Base-by-base conservation (phyloP, 2,888 invertebrate species). In the Neoascia interrupta region DNA sequence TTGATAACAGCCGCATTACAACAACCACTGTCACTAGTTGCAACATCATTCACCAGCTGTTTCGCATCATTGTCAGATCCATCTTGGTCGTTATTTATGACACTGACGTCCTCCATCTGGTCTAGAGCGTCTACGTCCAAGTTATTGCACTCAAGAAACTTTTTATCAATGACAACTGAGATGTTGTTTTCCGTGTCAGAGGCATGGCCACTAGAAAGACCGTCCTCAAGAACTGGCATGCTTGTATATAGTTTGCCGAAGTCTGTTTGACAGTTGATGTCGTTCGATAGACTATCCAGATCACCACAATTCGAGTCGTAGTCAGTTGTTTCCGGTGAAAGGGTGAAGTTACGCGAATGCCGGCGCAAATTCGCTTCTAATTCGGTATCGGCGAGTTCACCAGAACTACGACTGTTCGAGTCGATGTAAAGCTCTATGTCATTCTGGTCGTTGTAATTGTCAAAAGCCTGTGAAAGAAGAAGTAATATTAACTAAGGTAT, bases 211-310 rank as follows among this genome's bases (percentile, higher is more conserved):
- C 97, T 97, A 2, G 97, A 97, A 66, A 98, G 90, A 0, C 97
- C 97, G 88, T 98, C 98, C 87, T 97, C 97, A 36, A 98, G 92
- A 13, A 96, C 94, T 0, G 98, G 98, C 94, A 98, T 95, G 84
- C 93, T 93, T 21, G 93, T 94, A 88, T 91, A 94, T 86, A 92
- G 90, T 87, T 92, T 91, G 43, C 91, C 91, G 83, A 91, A 92
- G 83, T 92, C 91, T 43, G 91, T 91, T 47, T 87, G 85, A 79
- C 87, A 86, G 82, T 88, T 89, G 2, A 88, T 87, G 68, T 89
- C 89, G 81, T 88, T 88, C 36, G 89, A 88, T 34, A 88, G 82
- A 85, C 95, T 97, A 87, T 96, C 96, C 84, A 95, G 91, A 86
- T 96, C 96, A n/a, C 93, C 93, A 85, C 93, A 93, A 87, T 95